Evolutionary conservation across 1,140 invertebrate genomes (phyloP).

Genomic region (Lordiphosa clarofinis): DNA sequence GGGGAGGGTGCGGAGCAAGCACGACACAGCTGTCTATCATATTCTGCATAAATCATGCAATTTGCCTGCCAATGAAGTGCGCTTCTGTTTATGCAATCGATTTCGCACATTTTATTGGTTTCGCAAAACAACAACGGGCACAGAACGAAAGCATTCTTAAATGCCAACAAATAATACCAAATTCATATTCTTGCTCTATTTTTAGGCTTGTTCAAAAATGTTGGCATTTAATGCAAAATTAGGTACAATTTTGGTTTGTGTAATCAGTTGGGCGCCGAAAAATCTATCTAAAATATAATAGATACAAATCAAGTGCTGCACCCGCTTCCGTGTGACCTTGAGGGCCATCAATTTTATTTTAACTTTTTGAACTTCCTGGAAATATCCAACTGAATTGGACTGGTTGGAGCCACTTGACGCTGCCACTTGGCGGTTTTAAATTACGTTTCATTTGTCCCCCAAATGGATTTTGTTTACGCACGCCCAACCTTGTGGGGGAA

Average conservation of each 20-base stretch:
- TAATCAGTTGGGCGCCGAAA: conserved; percentile 11
- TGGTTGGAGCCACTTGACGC: conserved; percentile 25
- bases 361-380: no score
- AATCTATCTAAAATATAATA: conserved; percentile 14
- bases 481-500: conserved; percentile 18
- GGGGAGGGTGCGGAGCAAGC: not conserved
- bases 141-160: not conserved
- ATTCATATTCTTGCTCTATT: conserved; percentile 4
- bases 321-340: not conserved
- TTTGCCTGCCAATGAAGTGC: conserved; percentile 58
- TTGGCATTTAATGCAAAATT: not conserved
- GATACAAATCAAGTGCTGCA: not conserved
- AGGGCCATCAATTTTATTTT: not conserved
- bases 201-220: not conserved
- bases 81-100: conserved; percentile 63
- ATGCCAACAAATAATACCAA: no score
- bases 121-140: conserved; percentile 24
- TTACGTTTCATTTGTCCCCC: conserved; percentile 1
- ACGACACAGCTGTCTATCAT: conserved; percentile 23
- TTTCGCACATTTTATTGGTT: conserved; percentile 57
- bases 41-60: conserved; percentile 62
- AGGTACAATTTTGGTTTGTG: not conserved
- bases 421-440: conserved; percentile 6
- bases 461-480: conserved; percentile 39
- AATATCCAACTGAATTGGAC: conserved; percentile 10